Evolutionary conservation across 2,888 invertebrate genomes (phyloP).

Genomic region (Cynaeus angustus): DNA sequence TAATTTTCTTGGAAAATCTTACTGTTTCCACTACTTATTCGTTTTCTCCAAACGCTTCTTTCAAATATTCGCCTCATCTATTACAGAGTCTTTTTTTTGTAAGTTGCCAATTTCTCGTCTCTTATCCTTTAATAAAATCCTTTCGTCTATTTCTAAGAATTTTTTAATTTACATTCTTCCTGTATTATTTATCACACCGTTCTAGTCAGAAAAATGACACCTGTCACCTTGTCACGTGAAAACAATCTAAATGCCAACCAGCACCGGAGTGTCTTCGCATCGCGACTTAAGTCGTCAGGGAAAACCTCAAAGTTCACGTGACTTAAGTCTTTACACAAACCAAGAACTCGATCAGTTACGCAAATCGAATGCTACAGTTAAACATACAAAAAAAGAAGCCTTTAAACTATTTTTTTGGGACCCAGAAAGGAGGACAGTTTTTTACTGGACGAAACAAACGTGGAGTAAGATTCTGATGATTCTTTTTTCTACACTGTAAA

Average conservation of each 20-base stretch:
- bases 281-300: neutral
- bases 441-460: conserved; percentile 11
- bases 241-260: neutral
- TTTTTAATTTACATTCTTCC: too few relatives aligned
- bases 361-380: conserved; percentile 17
- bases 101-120: too few relatives aligned
- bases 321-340: conserved; percentile 3
- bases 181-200: too few relatives aligned
- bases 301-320: conserved; percentile 16
- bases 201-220: too few relatives aligned
- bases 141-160: too few relatives aligned
- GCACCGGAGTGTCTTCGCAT: neutral
- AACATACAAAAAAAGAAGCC: neutral
- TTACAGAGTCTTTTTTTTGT: too few relatives aligned
- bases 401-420: conserved; percentile 31
- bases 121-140: too few relatives aligned
- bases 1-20: too few relatives aligned
- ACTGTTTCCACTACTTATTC: too few relatives aligned
- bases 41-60: too few relatives aligned
- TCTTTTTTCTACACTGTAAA: too few relatives aligned
- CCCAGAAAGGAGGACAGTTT: conserved; percentile 4
- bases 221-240: neutral
- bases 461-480: conserved; percentile 40
- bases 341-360: conserved; percentile 25
- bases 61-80: too few relatives aligned